phyloP scores from a whole-genome alignment of 2,797 vertebrate genomes.

The Macropodus opercularis region DNA sequence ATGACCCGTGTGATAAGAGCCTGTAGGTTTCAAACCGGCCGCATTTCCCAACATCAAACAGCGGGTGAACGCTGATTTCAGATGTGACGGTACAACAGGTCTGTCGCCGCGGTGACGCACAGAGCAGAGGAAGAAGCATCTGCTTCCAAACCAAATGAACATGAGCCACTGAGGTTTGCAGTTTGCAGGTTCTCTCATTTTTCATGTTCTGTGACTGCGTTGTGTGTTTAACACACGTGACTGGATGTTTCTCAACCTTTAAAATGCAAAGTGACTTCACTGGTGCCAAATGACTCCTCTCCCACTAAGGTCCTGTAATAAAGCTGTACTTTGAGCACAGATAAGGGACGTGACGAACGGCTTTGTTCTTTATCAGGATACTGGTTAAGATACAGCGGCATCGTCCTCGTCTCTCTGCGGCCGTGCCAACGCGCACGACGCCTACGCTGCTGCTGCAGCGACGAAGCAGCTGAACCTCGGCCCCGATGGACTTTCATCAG shows the following conservation, averaged over 20 bases:
- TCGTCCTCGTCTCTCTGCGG: background rate
- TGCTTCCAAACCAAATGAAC: too few species aligned
- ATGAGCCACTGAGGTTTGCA: too few species aligned
- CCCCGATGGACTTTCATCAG: constrained; percentile 45
- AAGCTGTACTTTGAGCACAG: constrained; percentile 1
- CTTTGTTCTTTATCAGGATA: background rate
- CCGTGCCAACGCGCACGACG: constrained; percentile 13
- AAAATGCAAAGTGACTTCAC: too few species aligned
- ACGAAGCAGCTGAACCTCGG: constrained; percentile 33
- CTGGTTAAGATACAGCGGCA: background rate
- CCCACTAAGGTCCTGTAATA: background rate
- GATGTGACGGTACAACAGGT: too few species aligned
- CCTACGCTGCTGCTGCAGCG: background rate
- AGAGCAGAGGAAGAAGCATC: constrained; percentile 27
- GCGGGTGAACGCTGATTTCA: too few species aligned
- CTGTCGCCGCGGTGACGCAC: constrained; percentile 75
- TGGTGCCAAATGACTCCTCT: background rate
- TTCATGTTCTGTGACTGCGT: too few species aligned
- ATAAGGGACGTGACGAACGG: background rate
- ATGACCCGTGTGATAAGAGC: too few species aligned
- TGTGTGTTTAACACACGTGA: too few species aligned
- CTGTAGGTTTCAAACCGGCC: too few species aligned
- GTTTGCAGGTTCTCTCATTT: too few species aligned
- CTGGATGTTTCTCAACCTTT: too few species aligned
- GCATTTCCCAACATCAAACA: too few species aligned